phyloP scores from a whole-genome alignment of 2,888 invertebrate genomes.

The Xylocampa areola region DNA sequence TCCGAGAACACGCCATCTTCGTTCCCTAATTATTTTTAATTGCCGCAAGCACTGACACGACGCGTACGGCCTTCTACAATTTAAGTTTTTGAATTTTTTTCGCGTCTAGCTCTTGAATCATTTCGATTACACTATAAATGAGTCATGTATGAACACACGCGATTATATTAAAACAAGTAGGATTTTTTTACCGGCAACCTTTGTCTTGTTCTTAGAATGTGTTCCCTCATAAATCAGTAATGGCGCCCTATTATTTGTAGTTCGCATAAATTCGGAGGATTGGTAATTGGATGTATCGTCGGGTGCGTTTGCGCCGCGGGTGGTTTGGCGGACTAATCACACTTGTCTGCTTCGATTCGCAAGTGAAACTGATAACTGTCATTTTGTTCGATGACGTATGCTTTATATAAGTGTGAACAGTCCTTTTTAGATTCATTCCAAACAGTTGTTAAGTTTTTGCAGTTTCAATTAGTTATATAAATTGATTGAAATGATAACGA shows the following conservation, averaged over 20 bases:
- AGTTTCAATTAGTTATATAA: constrained; percentile 11
- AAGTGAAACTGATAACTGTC: constrained; percentile 38
- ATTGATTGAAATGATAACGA: constrained; percentile 3
- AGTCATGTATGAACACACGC: constrained; percentile 76
- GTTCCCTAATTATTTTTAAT: constrained; percentile 90
- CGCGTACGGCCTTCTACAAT: constrained; percentile 85
- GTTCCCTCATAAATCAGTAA: constrained; percentile 82
- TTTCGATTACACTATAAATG: constrained; percentile 80
- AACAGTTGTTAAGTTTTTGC: neutral
- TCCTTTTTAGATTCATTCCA: neutral
- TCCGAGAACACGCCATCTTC: constrained; percentile 86
- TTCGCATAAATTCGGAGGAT: constrained; percentile 79
- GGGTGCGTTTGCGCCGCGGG: constrained; percentile 72
- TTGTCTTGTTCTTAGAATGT: constrained; percentile 79
- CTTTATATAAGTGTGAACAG: constrained; percentile 12
- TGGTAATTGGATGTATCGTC: constrained; percentile 73
- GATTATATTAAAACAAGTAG: constrained; percentile 75
- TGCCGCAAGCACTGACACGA: constrained; percentile 83
- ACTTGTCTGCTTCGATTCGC: constrained; percentile 55
- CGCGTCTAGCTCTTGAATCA: constrained; percentile 86
- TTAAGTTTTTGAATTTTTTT: constrained; percentile 83
- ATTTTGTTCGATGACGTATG: constrained; percentile 15
- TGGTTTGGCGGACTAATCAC: constrained; percentile 61
- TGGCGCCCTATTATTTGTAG: constrained; percentile 88
- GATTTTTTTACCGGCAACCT: constrained; percentile 77